These are phyloP conservation scores for Psylliodes chrysocephalus DNA, from an alignment of 2,888 invertebrate genomes.

Conservation along the genomic window DNA sequence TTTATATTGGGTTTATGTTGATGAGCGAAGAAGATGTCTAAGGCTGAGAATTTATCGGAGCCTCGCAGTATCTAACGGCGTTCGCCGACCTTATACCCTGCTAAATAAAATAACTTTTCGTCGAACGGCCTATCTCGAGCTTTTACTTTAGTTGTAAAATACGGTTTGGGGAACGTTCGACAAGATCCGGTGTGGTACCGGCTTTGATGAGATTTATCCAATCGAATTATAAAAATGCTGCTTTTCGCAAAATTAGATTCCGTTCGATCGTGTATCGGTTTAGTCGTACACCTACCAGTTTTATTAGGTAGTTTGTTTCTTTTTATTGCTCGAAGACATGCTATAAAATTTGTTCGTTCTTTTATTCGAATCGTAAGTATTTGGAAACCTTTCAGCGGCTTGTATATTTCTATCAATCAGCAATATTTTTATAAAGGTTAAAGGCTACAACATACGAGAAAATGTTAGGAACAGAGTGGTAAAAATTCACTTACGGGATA, in stretches of 20 bases:
- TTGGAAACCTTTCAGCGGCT: too few species aligned
- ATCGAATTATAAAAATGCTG: slow-evolving; percentile 1
- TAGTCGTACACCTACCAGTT: not conserved
- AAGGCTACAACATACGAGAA: too few species aligned
- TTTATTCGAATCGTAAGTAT: too few species aligned
- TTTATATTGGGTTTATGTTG: slow-evolving; percentile 56
- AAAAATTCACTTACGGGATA: too few species aligned
- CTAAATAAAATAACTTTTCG: slow-evolving; percentile 40
- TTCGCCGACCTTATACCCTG: slow-evolving; percentile 30
- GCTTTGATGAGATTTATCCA: not conserved
- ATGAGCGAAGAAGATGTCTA: slow-evolving; percentile 47
- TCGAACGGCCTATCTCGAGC: slow-evolving; percentile 11
- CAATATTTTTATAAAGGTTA: too few species aligned
- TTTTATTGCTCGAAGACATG: too few species aligned
- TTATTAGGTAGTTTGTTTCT: too few species aligned
- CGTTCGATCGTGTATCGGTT: not conserved
- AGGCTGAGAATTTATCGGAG: slow-evolving; percentile 45
- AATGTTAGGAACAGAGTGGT: too few species aligned
- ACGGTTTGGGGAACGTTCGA: not conserved
- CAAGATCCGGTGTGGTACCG: not conserved
- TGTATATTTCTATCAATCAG: too few species aligned
- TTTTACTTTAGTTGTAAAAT: slow-evolving; percentile 1
- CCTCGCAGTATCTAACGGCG: slow-evolving; percentile 37
- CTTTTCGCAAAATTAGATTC: not conserved
- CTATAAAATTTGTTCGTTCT: too few species aligned